Evolutionary conservation across 2,797 vertebrate species (phyloP), one percentile per base, ranked within the genome.

Genomic region (Chrysocyon brachyurus): DNA sequence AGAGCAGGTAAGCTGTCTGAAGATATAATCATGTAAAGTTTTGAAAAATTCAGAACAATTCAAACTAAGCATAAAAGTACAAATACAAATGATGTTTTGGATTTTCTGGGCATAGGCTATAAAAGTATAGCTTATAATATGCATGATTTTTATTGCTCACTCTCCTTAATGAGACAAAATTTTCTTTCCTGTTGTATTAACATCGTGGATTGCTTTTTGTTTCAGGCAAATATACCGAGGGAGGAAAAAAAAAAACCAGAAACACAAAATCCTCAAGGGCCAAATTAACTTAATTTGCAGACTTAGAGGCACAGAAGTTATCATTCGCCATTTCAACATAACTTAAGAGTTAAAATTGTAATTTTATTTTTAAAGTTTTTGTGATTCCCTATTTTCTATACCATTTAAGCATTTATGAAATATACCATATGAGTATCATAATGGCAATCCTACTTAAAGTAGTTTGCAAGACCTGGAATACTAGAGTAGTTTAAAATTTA

Each of bases 271-370:
- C 88, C 40, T 91, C 46, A 95, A 59, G 6, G 73, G 36, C 56
- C 70, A 94, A 95, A 90, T n/a, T 87, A 94, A 92, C 22, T 77
- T 90, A 91, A 84, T 84, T 66, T 68, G 66, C 61, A 78, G 10
- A 54, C 49, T 92, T 88, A 92, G 91, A 88, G 56, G 75, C 33
- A 89, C 21, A 88, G 88, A 91, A 91, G 5, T 12, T 81, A 87
- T 15, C 14, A 59, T 11, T 82, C 24, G 82, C 3, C 40, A 84
- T 54, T 83, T 70, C 16, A 82, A 33, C 9, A 57, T 66, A 88
- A 79, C 5, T 24, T 52, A 52, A 57, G 11, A 94, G 68, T 86
- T 85, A 14, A 90, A 94, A 85, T 28, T 79, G 5, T 81, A 92
- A 8, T 11, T 85, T 87, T 78, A 94, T 79, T 94, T 95, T 33